Base-by-base conservation (phyloP, 2,113 vertebrate genomes). In the Todiramphus chloris region DNA sequence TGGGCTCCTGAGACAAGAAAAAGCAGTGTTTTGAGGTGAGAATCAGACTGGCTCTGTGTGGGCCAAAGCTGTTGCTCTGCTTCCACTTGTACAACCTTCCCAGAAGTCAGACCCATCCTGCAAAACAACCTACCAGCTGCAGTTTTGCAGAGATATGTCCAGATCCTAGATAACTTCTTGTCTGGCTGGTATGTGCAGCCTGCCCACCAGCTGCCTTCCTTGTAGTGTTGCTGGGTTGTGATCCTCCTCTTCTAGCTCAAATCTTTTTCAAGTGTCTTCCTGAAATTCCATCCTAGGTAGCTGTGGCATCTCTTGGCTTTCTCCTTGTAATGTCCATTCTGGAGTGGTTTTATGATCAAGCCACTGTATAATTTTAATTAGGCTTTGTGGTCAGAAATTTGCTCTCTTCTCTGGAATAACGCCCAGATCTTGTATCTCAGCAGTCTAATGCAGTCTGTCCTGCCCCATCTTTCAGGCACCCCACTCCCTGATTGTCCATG, bases 141-240 rank as follows among this genome's bases (percentile, higher is more conserved):
- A 67, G 56, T 35, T 75, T 20, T 63, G 48, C 19, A 31, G 59
- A 70, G 44, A 27, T 11, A 13, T n/a, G 50, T 18, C 33, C 33
- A 43, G 35, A 25, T 17, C 78, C 75, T 33, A 31, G 35, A 2
- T 3, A 56, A 17, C 17, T 56, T 53, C 44, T 51, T 17, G 30
- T 28, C 41, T 46, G 25, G 13, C 43, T 46, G 37, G 15, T 20
- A 5, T 8, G 21, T 39, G 37, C 64, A 79, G 19, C 19, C 37
- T 56, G 33, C 24, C 44, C 44, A 13, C 10, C 37, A 46, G 4
- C 59, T 66, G 66, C 83, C 35, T 27, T 14, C 4, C 46, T 79
- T 0, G 0, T 17, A 20, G 39, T 5, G 0, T 6, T 35, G 20
- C 59, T 76, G 39, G 31, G 21, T 14, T 75, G 27, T n/a, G 56